Base-by-base conservation (phyloP, 1,140 invertebrate genomes). In the Plutomurus gul region DNA sequence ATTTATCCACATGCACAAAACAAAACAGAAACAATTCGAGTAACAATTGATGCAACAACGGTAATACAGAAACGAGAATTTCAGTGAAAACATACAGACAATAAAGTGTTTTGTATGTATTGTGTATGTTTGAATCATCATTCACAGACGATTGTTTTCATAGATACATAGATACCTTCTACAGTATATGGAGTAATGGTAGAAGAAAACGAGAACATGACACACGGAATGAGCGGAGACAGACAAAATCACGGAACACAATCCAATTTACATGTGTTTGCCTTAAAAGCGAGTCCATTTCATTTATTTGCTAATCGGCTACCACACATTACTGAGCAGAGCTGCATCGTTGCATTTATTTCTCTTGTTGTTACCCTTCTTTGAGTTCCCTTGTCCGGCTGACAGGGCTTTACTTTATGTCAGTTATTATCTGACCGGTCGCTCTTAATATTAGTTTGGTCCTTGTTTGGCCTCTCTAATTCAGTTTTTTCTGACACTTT, bases 11-110 rank as follows among this genome's bases (percentile, higher is more conserved):
- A n/a, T 43, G n/a, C 39, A 43, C 27, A 33, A 33, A 65, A 65
- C 27, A 65, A 27, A 33, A 65, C 56, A 65, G 56, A 65, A 43
- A 36, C 56, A 65, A 65, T 30, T 65, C 56, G 56, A 33, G 56
- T 30, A 65, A 33, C 25, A 25, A 60, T n/a, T n/a, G n/a, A n/a
- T n/a, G 25, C 51, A 4, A 33, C 4, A 1, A 51, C 16, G 8
- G 3, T 22, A 51, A 51, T 51, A 51, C 47, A n/a, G n/a, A n/a
- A n/a, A n/a, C n/a, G n/a, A n/a, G n/a, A n/a, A n/a, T n/a, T n/a
- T n/a, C n/a, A n/a, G n/a, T n/a, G n/a, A n/a, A n/a, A n/a, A n/a
- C n/a, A n/a, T n/a, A n/a, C n/a, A n/a, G n/a, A n/a, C n/a, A n/a
- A n/a, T n/a, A n/a, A n/a, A n/a, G n/a, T n/a, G n/a, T n/a, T n/a